A percentile compares a stretch with the other conserved stretches of the same genome.
These are phyloP conservation scores for Ips typographus DNA, from an alignment of 1,140 invertebrate genomes.

Conservation along the genomic window DNA sequence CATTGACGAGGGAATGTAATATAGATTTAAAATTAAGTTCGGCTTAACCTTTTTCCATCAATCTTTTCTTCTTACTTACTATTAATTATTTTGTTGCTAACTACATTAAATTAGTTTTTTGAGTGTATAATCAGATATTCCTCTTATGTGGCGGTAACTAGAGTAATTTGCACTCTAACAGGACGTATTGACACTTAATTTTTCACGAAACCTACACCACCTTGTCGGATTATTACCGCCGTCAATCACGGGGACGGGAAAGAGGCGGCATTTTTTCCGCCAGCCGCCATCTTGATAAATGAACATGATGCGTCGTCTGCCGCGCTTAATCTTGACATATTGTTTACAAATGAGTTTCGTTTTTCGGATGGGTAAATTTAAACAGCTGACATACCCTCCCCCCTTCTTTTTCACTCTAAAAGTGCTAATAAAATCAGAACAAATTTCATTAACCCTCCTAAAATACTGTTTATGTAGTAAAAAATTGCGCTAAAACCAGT, in stretches of 20 bases:
- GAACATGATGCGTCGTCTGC: slow-evolving; percentile 16
- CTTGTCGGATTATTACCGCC: slow-evolving; percentile 16
- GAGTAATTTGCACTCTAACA: no score
- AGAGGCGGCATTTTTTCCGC: slow-evolving; percentile 20
- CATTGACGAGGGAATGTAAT: background rate
- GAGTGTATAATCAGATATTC: background rate
- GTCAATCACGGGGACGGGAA: slow-evolving; percentile 10
- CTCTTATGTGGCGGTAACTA: background rate
- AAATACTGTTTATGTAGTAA: no score
- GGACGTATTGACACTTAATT: slow-evolving; percentile 4
- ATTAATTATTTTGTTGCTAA: background rate
- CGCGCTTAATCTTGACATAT: slow-evolving; percentile 36
- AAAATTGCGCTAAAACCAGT: no score
- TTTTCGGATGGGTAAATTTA: slow-evolving; percentile 8
- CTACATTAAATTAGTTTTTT: background rate
- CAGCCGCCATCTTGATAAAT: slow-evolving; percentile 33
- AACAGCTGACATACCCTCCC: background rate
- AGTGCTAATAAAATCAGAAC: no score
- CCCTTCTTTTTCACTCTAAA: no score
- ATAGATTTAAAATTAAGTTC: background rate
- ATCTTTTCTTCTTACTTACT: background rate
- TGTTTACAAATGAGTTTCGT: slow-evolving; percentile 32
- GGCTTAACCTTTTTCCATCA: background rate
- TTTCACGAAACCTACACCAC: slow-evolving; percentile 13
- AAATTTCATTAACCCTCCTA: no score